Conservation (phyloP, 2,113 vertebrate species). For the Protomyctophum bolini region DNA sequence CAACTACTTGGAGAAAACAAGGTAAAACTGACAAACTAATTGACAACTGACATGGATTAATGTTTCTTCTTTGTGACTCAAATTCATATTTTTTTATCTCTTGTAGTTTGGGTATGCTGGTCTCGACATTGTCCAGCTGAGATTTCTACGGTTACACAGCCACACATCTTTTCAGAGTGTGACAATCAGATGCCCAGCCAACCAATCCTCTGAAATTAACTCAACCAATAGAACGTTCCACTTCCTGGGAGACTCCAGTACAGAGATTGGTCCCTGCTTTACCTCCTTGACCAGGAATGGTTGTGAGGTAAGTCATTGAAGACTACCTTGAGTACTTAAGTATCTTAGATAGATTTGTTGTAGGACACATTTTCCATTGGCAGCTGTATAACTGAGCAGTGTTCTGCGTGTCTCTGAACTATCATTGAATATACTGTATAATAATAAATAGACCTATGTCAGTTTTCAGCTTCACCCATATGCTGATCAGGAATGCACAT, state of each 20-base stretch:
- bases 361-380: too few species aligned
- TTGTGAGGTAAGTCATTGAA: constrained; percentile 61
- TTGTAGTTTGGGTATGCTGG: constrained; percentile 73
- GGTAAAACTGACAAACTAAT: constrained; percentile 39
- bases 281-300: constrained; percentile 24
- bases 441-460: background rate
- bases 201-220: constrained; percentile 1
- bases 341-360: too few species aligned
- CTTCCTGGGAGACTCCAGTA: constrained; percentile 68
- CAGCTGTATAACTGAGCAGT: too few species aligned
- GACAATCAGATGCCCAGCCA: constrained; percentile 55
- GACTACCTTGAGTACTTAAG: background rate
- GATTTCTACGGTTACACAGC: constrained; percentile 79
- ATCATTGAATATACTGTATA: background rate
- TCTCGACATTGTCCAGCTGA: constrained; percentile 75
- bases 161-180: constrained; percentile 70
- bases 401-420: too few species aligned
- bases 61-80: background rate
- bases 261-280: constrained; percentile 37
- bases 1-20: constrained; percentile 51
- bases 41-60: background rate
- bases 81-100: constrained; percentile 12
- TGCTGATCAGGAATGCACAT: too few species aligned
- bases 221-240: constrained; percentile 34
- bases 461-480: background rate